These are phyloP conservation scores for Caenorhabditis imperialis DNA, from an alignment of 2,888 invertebrate genomes.

Conservation along the genomic window DNA sequence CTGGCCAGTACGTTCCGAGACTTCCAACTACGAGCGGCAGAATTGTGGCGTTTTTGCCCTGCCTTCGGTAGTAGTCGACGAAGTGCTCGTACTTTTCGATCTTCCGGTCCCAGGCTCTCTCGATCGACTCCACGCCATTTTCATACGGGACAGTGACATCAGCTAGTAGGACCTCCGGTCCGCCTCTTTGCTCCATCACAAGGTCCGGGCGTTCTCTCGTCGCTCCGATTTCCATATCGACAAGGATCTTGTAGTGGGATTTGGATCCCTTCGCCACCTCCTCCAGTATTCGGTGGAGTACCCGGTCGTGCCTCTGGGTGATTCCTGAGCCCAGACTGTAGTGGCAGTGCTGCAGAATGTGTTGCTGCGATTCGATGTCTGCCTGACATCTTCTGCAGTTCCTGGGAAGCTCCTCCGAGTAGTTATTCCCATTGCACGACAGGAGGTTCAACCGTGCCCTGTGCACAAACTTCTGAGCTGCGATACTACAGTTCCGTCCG, in stretches of 20 bases:
- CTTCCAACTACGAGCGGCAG: background rate
- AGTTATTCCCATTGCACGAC: slow-evolving; percentile 3
- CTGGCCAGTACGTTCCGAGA: background rate
- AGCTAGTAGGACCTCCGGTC: background rate
- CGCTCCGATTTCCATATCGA: background rate
- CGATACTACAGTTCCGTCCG: background rate
- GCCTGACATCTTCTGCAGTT: slow-evolving; percentile 2
- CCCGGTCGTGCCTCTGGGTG: slow-evolving; percentile 2
- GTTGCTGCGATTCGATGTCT: slow-evolving; percentile 2
- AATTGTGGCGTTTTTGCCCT: background rate
- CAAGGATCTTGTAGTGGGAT: background rate
- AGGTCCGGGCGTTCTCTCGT: background rate
- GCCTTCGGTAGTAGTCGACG: background rate
- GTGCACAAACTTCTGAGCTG: background rate
- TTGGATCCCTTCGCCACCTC: background rate
- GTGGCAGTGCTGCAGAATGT: slow-evolving; percentile 10
- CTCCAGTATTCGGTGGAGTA: background rate
- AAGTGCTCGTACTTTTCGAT: slow-evolving; percentile 13
- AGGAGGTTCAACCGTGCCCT: slow-evolving; percentile 9
- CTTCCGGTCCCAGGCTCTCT: background rate
- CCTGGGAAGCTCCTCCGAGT: background rate
- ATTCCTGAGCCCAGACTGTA: background rate
- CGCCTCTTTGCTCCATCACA: background rate
- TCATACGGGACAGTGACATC: slow-evolving; percentile 18
- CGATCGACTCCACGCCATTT: slow-evolving; percentile 3